Evolutionary conservation across 1,140 invertebrate genomes (phyloP), one percentile per base, ranked within the genome.

Genomic region (Apis laboriosa): DNA sequence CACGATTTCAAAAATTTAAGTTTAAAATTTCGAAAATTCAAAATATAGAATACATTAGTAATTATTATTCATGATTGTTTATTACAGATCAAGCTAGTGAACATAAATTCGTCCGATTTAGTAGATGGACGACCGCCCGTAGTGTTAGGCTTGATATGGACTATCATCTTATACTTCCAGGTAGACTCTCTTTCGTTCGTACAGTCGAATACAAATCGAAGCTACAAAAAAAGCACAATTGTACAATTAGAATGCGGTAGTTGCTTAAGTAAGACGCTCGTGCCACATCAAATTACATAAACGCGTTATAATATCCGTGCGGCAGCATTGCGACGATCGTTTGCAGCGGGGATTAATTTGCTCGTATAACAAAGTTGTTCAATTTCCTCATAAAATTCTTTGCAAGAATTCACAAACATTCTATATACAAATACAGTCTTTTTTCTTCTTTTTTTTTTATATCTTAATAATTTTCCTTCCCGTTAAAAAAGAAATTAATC

Each of bases 91-190:
- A 99, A 99, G 96, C 95, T 99, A 91, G 98, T 99, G 60, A 99
- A 99, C 95, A 99, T 99, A 92, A 99, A 99, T 95, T 96, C 99
- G 7, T 97, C 98, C 61, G 99, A 99, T 95, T 95, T 99, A 91
- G 99, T 99, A 74, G 99, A 99, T 95, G 99, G 99, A 90, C 96
- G 99, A 95, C 98, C 99, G 71, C 97, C 98, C 79, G 99, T 99
- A 92, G 98, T 99, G 68, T 95, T 99, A 82, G 99, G 99, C 78
- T 96, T 99, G 43, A 98, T 99, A 90, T 99, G 99, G 99, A 99
- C 99, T 89, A 99, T 99, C 92, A 99, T 99, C 94, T 95, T 99
- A 67, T 99, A 99, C 95, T 99, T 99, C 97, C 99, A 99, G 97
- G 99, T 99, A 96, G 24, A 76, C 43, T 49, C 49, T 15, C 1